Evolutionary conservation across 1,140 invertebrate species (phyloP), one percentile per base, ranked within the genome.

Genomic region (Drosophila hydei): DNA sequence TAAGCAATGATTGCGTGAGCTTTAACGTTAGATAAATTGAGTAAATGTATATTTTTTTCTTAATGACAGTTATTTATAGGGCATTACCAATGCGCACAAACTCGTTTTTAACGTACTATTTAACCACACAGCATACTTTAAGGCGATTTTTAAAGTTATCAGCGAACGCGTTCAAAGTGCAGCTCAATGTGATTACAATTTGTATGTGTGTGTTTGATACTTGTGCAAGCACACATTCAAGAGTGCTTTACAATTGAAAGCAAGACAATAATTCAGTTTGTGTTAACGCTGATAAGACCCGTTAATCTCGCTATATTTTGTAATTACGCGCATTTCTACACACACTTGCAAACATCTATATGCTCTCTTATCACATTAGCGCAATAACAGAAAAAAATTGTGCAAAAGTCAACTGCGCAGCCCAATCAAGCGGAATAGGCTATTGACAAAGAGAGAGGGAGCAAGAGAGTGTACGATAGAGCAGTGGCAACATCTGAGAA

Each of bases 251-350:
- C 47, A 61, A 51, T 25, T 48, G 55, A 33, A 50, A 47, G 48
- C 67, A 61, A 68, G 65, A 61, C 56, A 68, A 68, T 45, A 55
- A 30, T 55, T 51, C 47, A 51, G 48, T 60, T 68, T 68, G 56
- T 52, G 47, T 25, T 62, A 8, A 8, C 42, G 19, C n/a, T 40
- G 68, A 71, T 71, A 71, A 70, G 59, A 7, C 25, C 21, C 11
- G 6, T 71, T 64, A 71, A 71, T 56, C 60, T 60, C 51, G 12
- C 50, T 63, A 33, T 56, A 64, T 71, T 71, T 71, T 71, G 68
- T 71, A 71, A 71, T 71, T 71, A 55, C 68, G 25, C 56, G 36
- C 36, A 11, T 63, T 54, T 14, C 61, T 25, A 65, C 62, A 52
- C 18, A 45, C 4, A 54, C 11, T 16, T 16, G 30, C 8, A 55